phyloP scores from a whole-genome alignment of 2,797 vertebrate genomes.

The Urocyon cinereoargenteus region DNA sequence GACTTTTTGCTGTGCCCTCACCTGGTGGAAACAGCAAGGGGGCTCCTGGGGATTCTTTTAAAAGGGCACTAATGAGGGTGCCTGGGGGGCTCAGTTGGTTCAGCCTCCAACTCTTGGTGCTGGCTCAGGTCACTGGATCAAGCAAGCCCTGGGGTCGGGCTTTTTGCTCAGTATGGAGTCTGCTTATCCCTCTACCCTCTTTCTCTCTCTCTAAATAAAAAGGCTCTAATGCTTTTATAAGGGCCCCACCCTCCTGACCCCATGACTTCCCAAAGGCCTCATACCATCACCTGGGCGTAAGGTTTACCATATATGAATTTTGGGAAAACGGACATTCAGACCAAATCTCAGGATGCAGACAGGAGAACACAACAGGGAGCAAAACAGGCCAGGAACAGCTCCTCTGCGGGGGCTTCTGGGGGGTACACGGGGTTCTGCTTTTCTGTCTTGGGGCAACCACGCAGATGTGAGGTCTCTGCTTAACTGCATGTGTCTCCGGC shows the following conservation, averaged over 20 bases:
- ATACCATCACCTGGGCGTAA: background rate
- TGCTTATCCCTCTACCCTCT: background rate
- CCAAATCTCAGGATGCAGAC: no score
- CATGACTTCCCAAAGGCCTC: background rate
- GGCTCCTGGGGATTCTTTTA: background rate
- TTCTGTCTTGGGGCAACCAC: no score
- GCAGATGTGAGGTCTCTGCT: background rate
- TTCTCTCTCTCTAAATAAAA: background rate
- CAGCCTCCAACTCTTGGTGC: background rate
- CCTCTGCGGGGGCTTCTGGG: background rate
- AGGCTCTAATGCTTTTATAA: background rate
- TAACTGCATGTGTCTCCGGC: background rate
- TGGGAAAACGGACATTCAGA: background rate
- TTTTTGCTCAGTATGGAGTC: background rate
- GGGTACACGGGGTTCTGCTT: background rate
- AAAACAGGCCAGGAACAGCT: background rate
- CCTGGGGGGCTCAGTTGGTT: background rate
- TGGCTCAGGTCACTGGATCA: background rate
- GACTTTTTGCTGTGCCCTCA: background rate
- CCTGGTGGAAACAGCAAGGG: fast-evolving
- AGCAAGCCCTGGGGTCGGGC: background rate
- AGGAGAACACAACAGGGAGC: fast-evolving
- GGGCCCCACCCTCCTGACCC: background rate
- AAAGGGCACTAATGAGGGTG: background rate
- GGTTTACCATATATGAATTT: background rate